Conservation (phyloP, 1,140 invertebrate genomes). For the Panagrolaimus sp. region DNA sequence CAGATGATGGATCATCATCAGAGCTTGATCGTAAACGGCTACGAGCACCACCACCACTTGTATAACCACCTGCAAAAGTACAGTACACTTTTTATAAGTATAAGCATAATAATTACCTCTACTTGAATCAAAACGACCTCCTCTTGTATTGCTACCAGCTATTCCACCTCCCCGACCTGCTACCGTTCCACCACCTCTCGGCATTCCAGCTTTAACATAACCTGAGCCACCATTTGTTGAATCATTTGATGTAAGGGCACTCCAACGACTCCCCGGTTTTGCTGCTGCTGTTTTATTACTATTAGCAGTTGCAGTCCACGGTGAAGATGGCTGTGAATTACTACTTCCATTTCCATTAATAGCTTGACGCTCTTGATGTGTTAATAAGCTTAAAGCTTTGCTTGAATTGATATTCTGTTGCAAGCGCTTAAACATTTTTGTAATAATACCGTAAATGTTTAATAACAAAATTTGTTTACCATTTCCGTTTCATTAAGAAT, state of each 20-base stretch:
- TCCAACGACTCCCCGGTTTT: background rate
- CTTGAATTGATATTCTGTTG: constrained; percentile 47
- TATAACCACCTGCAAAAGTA: background rate
- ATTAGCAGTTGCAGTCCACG: constrained; percentile 31
- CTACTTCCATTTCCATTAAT: constrained; percentile 9
- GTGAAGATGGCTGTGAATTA: background rate
- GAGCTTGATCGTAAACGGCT: background rate
- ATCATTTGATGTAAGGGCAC: background rate
- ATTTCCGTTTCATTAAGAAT: constrained; percentile 35
- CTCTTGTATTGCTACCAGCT: background rate
- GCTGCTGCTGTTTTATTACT: background rate
- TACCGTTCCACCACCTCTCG: background rate
- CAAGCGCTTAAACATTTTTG: constrained; percentile 35
- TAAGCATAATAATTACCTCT: no score
- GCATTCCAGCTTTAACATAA: background rate
- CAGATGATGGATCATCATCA: background rate
- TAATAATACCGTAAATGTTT: background rate
- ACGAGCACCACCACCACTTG: background rate
- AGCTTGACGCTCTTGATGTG: constrained; percentile 9
- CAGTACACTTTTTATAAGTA: background rate
- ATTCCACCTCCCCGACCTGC: background rate
- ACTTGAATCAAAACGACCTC: background rate
- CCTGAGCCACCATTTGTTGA: background rate
- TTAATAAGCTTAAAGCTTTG: constrained; percentile 34
- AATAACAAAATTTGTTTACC: constrained; percentile 22